Percentiles rank a stretch among this genome's conserved stretches.
Conservation (phyloP, 2,888 invertebrate genomes). For the Zhuqinia jingwanae region DNA sequence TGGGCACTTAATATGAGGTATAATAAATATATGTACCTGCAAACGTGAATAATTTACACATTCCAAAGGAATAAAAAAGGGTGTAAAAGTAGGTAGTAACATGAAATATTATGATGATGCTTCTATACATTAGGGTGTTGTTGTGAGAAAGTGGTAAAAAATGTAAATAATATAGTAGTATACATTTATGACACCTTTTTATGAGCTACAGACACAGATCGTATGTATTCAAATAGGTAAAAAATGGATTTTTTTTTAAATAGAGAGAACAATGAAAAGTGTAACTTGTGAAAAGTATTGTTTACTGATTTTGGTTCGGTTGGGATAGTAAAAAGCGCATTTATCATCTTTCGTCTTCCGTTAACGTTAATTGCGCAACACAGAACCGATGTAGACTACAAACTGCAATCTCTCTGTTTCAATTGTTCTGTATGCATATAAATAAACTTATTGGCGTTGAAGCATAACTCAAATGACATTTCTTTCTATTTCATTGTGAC, state of each 20-base stretch:
- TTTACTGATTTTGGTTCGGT: too few species aligned
- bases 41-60: not conserved
- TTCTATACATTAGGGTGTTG: not conserved
- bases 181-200: not conserved
- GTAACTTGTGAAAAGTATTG: not conserved
- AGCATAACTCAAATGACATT: not conserved
- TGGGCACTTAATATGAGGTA: not conserved
- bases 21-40: too few species aligned
- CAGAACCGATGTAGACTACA: too few species aligned
- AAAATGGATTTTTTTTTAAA: too few species aligned
- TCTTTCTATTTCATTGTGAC: not conserved
- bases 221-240: not conserved
- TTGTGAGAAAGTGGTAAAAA: conserved; percentile 18
- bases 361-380: too few species aligned
- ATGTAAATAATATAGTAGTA: conserved; percentile 30
- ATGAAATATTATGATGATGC: conserved; percentile 25
- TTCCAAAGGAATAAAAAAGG: not conserved
- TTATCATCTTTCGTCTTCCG: too few species aligned
- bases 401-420: too few species aligned
- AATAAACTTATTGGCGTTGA: not conserved
- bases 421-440: not conserved
- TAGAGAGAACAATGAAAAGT: not conserved
- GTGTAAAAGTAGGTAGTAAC: conserved; percentile 6
- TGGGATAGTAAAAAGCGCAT: too few species aligned
- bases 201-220: not conserved